Evolutionary conservation across 2,888 invertebrate species (phyloP), one percentile per base, ranked within the genome.

Genomic region (Acanthosepion pharaonis): DNA sequence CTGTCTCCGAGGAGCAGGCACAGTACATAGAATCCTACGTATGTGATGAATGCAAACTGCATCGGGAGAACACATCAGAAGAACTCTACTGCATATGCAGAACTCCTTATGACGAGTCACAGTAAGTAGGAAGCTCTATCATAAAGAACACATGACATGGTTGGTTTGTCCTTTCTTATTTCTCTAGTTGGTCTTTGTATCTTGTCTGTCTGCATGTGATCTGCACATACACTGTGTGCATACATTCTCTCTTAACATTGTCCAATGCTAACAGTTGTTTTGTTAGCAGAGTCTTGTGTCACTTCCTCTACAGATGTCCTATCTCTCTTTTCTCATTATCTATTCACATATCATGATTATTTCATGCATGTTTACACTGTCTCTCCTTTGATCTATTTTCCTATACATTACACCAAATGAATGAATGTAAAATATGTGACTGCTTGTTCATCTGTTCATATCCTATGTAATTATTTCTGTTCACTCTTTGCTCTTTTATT

Each of bases 21-120:
- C 98, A 99, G 97, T 98, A 98, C 53, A 98, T 99, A 97, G 98
- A 99, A 94, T 99, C 99, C 97, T 99, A 99, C 97, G 96, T 97
- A n/a, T 98, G 98, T 96, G 97, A 97, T 59, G 97, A 97, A 92
- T 98, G 98, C 96, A 96, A 97, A 94, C 96, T 96, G 94, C 97
- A 97, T 95, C 96, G 96, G 95, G 97, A 97, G 94, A 96, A 96
- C 94, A 96, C 96, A 1, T 96, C 96, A 18, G 97, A 99, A 97
- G 99, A 99, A 97, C 98, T 99, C 33, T 99, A 99, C 97, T 99
- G 99, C 97, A 98, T 99, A 94, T 99, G 99, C 97, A 98, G 98
- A 96, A 99, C 99, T 97, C 99, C 99, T 28, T 99, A 99, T 97
- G 99, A 99, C 97, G 99, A 99, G 98, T 99, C 99, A 97, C 99